Evolutionary conservation across 92 coral and sea anemone genomes (phyloP), one percentile per base, ranked within the genome.

Genomic region (Palythoa grandiflora): DNA sequence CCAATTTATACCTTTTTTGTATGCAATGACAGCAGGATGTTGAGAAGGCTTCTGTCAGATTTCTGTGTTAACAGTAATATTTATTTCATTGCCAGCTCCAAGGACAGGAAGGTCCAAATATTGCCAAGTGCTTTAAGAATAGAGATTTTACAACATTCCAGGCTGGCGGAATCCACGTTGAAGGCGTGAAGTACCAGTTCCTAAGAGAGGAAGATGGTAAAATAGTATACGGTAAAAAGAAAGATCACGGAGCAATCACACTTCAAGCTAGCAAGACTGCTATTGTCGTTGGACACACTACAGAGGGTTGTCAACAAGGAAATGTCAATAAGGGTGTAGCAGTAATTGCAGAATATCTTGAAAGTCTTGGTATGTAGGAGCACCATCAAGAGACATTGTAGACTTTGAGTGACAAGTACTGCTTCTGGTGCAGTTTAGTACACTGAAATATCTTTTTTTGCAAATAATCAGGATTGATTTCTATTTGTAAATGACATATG

Each of bases 251-350:
- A 8, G 84, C 93, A 5, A n/a, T 93, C 2, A 91, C 96, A 0
- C 1, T 75, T 19, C 96, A 93, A 51, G 75, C 91, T 11, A 91
- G 92, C 83, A 91, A 91, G 85, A 93, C 91, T 0, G 96, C 96
- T 11, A 35, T 93, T 39, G 94, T 93, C 72, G 40, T 93, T 37
- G 96, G 70, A 3, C 94, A 86, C 71, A 51, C 83, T 16, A 12
- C 80, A 2, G 96, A 93, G 73, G 94, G 94, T 3, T 6, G 87
- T 66, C 96, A 93, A 71, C 96, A 93, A 78, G 96, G 96, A 71
- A 93, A 88, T 37, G 12, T 73, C n/a, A 93, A 93, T 79, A 93
- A 86, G 51, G 96, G 87, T 70, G 96, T 93, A 9, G 96, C 66
- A 39, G 91, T 86, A 15, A 93, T 93, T 52, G 96, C 96, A 1